These are phyloP conservation scores for Montipora sp. DNA, from an alignment of 64 coral and sea anemone species.

Conservation along the genomic window DNA sequence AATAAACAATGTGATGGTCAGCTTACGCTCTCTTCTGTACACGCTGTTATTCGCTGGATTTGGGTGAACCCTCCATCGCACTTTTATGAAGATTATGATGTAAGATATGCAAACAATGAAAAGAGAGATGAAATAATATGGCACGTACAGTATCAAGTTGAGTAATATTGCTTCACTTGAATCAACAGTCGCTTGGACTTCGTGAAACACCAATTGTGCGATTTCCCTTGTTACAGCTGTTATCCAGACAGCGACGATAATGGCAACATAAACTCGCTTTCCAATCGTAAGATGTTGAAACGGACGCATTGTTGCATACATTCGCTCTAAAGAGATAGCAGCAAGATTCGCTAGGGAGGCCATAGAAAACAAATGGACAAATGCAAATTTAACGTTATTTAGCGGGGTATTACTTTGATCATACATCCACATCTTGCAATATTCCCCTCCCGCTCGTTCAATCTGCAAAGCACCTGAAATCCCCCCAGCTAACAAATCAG, in stretches of 20 bases:
- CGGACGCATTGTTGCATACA: constrained; percentile 2
- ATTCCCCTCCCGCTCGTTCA: not conserved
- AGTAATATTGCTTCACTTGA: not conserved
- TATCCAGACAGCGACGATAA: not conserved
- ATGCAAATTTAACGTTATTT: not conserved
- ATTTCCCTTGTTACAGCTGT: not conserved
- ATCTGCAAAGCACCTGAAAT: constrained; percentile 13
- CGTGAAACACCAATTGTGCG: not conserved
- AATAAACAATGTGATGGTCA: not conserved
- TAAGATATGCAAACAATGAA: constrained; percentile 9
- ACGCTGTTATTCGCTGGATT: not conserved
- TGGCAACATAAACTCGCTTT: not conserved
- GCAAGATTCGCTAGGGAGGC: constrained; percentile 15
- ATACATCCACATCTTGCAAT: not conserved
- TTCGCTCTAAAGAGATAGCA: constrained; percentile 22
- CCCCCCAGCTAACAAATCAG: not conserved
- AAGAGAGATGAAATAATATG: constrained; percentile 17
- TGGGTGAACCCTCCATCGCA: constrained; percentile 5
- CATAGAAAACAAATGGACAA: not conserved
- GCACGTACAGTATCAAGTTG: not conserved
- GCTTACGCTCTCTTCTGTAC: not conserved
- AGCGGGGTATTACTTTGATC: not conserved
- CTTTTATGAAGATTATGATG: not conserved
- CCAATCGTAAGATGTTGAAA: not conserved
- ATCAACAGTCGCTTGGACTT: not conserved